Conservation (phyloP, 2,797 vertebrate species). For the Petrocephalus sullivani region DNA sequence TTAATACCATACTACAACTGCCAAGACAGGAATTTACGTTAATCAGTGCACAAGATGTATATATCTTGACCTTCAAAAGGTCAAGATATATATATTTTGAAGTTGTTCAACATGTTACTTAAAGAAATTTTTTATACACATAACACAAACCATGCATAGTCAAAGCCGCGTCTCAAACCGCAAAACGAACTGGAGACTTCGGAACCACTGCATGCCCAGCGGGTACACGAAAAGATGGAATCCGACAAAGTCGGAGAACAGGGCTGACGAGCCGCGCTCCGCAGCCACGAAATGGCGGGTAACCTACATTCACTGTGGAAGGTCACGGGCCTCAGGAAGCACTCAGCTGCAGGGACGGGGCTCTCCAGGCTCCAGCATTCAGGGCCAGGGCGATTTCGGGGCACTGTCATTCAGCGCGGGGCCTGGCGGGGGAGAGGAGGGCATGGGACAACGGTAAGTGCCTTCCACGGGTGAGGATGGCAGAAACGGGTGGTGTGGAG, state of each 20-base stretch:
- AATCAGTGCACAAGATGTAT: neutral
- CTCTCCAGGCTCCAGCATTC: neutral
- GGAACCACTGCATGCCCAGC: neutral
- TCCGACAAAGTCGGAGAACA: neutral
- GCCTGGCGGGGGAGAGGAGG: neutral
- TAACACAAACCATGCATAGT: neutral
- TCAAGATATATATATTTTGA: neutral
- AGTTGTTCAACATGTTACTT: neutral
- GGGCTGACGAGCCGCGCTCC: neutral
- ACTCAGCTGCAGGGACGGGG: constrained; percentile 15
- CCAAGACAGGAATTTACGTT: neutral
- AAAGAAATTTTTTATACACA: neutral
- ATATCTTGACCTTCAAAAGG: no score
- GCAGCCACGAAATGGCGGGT: neutral
- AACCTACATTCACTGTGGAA: constrained; percentile 37
- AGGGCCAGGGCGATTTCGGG: neutral
- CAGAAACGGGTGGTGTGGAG: neutral
- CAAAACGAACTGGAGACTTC: neutral
- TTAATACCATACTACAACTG: neutral
- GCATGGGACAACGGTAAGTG: neutral
- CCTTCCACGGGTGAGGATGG: neutral
- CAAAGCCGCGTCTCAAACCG: neutral
- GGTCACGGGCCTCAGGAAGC: constrained; percentile 39
- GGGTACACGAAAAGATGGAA: neutral
- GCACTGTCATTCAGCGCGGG: neutral